Conservation (phyloP, 2,888 invertebrate genomes). For the Tigriopus californicus region DNA sequence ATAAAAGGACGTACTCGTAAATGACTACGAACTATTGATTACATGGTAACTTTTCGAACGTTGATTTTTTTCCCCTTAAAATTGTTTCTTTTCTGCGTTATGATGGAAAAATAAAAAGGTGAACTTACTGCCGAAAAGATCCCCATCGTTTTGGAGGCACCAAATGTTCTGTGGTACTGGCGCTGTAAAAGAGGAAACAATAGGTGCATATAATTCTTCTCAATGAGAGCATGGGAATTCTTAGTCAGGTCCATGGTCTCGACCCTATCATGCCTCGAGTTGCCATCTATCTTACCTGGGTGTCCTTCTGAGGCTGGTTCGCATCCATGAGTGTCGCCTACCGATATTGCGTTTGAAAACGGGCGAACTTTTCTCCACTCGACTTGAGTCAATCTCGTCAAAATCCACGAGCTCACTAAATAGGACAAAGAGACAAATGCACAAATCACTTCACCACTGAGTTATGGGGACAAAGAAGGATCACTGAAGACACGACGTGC, state of each 20-base stretch:
- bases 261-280: neutral
- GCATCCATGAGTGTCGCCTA: neutral
- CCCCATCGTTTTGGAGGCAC: constrained; percentile 11
- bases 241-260: no score
- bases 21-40: no score
- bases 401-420: constrained; percentile 3
- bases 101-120: no score
- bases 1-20: no score
- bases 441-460: neutral
- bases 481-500: no score
- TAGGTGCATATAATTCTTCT: neutral
- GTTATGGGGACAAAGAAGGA: no score
- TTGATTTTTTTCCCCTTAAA: no score
- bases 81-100: no score
- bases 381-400: neutral
- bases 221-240: no score
- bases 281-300: neutral
- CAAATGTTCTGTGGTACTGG: neutral
- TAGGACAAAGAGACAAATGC: neutral
- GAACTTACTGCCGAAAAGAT: constrained; percentile 11
- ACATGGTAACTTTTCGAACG: no score
- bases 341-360: constrained; percentile 5
- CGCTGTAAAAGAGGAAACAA: neutral
- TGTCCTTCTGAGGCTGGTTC: constrained; percentile 6
- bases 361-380: neutral